Evolutionary conservation across 2,888 invertebrate genomes (phyloP).

Genomic region (Caenorhabditis sp.): DNA sequence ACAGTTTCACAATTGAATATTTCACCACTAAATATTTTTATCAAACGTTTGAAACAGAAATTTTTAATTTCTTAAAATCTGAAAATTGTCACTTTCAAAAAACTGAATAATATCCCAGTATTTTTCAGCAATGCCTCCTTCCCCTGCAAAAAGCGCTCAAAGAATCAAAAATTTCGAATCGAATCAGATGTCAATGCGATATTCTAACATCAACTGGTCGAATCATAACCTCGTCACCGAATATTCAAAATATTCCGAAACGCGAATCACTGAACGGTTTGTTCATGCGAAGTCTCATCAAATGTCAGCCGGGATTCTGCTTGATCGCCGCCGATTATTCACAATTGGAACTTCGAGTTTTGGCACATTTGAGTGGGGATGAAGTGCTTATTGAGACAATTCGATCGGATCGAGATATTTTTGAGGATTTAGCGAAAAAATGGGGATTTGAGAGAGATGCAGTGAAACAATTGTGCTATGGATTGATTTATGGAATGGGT

Average conservation of each 20-base stretch:
- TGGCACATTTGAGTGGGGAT: slow-evolving; percentile 89
- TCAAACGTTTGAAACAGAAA: too few relatives aligned
- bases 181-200: background rate
- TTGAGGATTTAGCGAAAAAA: slow-evolving; percentile 36
- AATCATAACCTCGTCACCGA: slow-evolving; percentile 89
- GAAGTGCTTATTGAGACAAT: slow-evolving; percentile 62
- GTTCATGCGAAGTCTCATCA: slow-evolving; percentile 30
- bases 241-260: slow-evolving; percentile 88
- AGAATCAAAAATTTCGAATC: background rate
- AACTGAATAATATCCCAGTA: too few relatives aligned
- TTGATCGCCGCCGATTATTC: slow-evolving; percentile 93
- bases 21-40: too few relatives aligned
- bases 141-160: background rate
- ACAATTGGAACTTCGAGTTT: slow-evolving; percentile 89
- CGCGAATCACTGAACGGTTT: slow-evolving; percentile 73
- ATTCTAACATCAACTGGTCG: slow-evolving; percentile 75
- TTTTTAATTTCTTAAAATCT: too few relatives aligned
- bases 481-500: slow-evolving; percentile 93
- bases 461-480: slow-evolving; percentile 72
- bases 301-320: slow-evolving; percentile 67
- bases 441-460: slow-evolving; percentile 75
- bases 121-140: slow-evolving; percentile 4
- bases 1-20: too few relatives aligned
- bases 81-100: too few relatives aligned
- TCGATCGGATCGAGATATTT: slow-evolving; percentile 35